Base-by-base conservation (phyloP, 2,797 vertebrate species). In the Pristis pectinata region DNA sequence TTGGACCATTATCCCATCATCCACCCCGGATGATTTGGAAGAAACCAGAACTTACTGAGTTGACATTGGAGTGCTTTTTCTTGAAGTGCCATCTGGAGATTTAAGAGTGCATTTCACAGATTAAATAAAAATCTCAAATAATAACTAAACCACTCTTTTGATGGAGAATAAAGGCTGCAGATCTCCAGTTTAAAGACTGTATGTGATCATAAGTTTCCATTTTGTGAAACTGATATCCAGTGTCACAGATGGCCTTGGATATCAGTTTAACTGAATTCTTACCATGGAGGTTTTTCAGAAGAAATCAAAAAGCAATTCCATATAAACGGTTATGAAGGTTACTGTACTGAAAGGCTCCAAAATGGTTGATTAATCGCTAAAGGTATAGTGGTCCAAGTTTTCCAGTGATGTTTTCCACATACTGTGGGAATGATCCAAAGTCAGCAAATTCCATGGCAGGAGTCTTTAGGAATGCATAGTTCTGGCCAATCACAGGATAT, bases 381-480 rank as follows among this genome's bases (percentile, higher is more conserved):
- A 93, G 67, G 9, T 34, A 74, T 30, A 72, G 34, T 41, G 6
- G 61, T 53, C 13, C 49, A 74, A 76, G 76, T 74, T 76, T 53
- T 76, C 70, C 92, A 76, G 6, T 94, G 92, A 44, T 15, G 27
- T 53, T 94, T 94, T 76, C 70, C 92, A 72, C 49, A 76, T 94
- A 94, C 13, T 53, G 24, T 94, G 92, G 49, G 92, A 94, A n/a
- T 76, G 92, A 53, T 94, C 70, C 70, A 76, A 94, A 76, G 70
- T 41, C 30, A 94, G 70, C 92, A 72, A 72, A 94, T 74, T 94
- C 70, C 24, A 76, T 67, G 11, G 44, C 92, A 74, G 30, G 70
- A 94, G 70, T 67, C 19, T 94, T 76, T 53, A 76, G 94, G 92
- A 72, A 67, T 67, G 19, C 15, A 76, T 56, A 53, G 67, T 76